These are phyloP conservation scores for Drosophila melanogaster DNA, from an alignment of 1,140 invertebrate species.

Conservation along the genomic window Release_6_plus_ISO1_MT NT_037436.4:3106001-3106500, in stretches of 20 bases:
- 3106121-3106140: constrained; percentile 28
- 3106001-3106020: constrained; percentile 21
- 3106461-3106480: constrained; percentile 6
- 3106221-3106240: constrained; percentile 37
- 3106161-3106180: constrained; percentile 81
- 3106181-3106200: constrained; percentile 69
- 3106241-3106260: constrained; percentile 31
- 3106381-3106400: too few species aligned
- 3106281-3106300: neutral
- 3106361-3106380: too few species aligned
- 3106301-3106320: too few species aligned
- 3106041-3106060: constrained; percentile 29
- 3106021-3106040: constrained; percentile 7
- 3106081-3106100: constrained; percentile 2
- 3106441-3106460: neutral
- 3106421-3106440: neutral
- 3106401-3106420: neutral
- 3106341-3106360: neutral
- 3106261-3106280: constrained; percentile 25
- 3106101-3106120: constrained; percentile 46
- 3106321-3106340: neutral
- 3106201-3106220: constrained; percentile 62
- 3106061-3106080: constrained; percentile 23
- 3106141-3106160: constrained; percentile 52
- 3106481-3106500: constrained; percentile 50